Evolutionary conservation across 2,113 vertebrate species (phyloP).

Genomic region (Casuarius casuarius): DNA sequence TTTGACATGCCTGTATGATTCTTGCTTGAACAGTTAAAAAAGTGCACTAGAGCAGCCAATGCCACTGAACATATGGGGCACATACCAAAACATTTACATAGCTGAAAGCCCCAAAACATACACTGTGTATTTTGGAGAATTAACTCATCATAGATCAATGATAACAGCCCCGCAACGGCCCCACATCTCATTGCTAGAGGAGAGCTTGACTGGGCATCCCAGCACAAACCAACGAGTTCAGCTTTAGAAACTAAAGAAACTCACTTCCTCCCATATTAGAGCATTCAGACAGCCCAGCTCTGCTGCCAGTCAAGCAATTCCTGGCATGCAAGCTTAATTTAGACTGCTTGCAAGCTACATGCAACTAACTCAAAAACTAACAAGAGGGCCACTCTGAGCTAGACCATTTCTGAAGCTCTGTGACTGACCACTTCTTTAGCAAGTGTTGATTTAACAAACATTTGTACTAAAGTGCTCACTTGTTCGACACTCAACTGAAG

Average conservation of each 20-base stretch:
- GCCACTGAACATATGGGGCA: neutral
- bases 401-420: neutral
- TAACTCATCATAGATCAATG: neutral
- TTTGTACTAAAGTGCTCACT: neutral
- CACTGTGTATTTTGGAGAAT: neutral
- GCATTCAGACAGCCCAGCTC: neutral
- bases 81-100: neutral
- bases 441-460: neutral
- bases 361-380: neutral
- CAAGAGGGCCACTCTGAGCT: neutral
- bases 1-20: neutral
- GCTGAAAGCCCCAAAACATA: neutral
- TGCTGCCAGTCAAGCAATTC: neutral
- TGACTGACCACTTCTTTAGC: neutral
- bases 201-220: neutral
- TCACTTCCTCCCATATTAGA: neutral
- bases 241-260: neutral
- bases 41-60: neutral
- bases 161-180: neutral
- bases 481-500: neutral
- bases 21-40: neutral
- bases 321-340: neutral
- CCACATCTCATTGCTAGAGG: neutral
- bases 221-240: neutral
- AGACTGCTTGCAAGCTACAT: neutral